These are phyloP conservation scores for Cephus runcator DNA, from an alignment of 2,888 invertebrate genomes.

Conservation along the genomic window DNA sequence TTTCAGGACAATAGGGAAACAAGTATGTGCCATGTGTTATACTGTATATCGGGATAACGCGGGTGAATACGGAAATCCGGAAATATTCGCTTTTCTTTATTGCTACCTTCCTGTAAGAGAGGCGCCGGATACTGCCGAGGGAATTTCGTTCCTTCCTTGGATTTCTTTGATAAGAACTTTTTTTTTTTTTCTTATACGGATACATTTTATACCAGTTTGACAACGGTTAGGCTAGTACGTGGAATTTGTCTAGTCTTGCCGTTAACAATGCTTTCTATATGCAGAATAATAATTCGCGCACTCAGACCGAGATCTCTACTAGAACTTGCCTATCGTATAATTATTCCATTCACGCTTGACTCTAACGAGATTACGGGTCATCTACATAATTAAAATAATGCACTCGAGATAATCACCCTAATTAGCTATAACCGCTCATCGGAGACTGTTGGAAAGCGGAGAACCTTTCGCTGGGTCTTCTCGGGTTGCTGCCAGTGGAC, in stretches of 20 bases:
- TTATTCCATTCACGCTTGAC: neutral
- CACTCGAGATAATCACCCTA: neutral
- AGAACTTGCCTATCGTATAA: neutral
- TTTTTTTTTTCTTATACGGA: neutral
- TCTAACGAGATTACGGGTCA: neutral
- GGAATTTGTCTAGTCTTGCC: neutral
- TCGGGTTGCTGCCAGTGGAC: too few relatives aligned
- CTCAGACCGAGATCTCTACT: neutral
- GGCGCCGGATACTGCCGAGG: neutral
- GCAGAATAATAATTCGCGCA: neutral
- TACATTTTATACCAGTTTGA: neutral
- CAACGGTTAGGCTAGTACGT: neutral
- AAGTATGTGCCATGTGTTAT: neutral
- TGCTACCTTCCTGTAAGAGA: neutral
- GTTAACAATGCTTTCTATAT: neutral
- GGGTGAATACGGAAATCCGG: neutral
- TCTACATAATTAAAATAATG: neutral
- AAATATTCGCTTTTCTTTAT: neutral
- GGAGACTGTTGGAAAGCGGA: neutral
- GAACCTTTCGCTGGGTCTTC: neutral
- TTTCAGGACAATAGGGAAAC: neutral
- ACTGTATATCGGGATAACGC: neutral
- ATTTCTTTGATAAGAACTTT: neutral
- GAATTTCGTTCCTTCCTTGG: neutral
- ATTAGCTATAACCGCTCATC: neutral